Evolutionary conservation across 2,888 invertebrate genomes (phyloP).

Genomic region (Anticlea derivata): DNA sequence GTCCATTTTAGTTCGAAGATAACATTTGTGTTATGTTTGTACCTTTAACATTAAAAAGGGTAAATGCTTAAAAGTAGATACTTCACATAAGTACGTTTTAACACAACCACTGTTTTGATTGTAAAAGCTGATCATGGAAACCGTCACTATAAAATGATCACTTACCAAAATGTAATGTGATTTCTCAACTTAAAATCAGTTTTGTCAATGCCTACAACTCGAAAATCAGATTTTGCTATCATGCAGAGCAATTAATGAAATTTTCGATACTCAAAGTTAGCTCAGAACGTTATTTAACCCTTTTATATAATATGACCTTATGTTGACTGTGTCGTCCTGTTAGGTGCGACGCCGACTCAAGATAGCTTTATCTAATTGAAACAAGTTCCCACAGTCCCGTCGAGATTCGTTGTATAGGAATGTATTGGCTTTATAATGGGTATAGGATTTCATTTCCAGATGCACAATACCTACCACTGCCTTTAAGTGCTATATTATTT

Average conservation of each 20-base stretch:
- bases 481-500: too few species aligned
- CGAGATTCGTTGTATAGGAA: not conserved
- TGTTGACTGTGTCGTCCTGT: slow-evolving; percentile 10
- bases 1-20: slow-evolving; percentile 25
- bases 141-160: slow-evolving; percentile 2
- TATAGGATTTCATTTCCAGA: not conserved
- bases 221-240: too few species aligned
- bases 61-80: slow-evolving; percentile 21
- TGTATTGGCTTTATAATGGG: too few species aligned
- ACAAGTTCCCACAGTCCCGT: slow-evolving; percentile 19
- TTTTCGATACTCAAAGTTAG: too few species aligned
- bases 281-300: not conserved
- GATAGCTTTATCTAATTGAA: slow-evolving; percentile 22
- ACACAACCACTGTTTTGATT: slow-evolving; percentile 15
- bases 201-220: not conserved
- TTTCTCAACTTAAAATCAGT: not conserved
- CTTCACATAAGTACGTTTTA: slow-evolving; percentile 10
- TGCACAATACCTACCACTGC: too few species aligned
- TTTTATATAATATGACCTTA: not conserved
- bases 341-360: slow-evolving; percentile 15
- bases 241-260: too few species aligned
- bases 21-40: slow-evolving; percentile 21
- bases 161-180: slow-evolving; percentile 5
- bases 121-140: slow-evolving; percentile 4
- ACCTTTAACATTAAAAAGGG: slow-evolving; percentile 15